Evolutionary conservation across 2,888 invertebrate genomes (phyloP).

Genomic region (Nymphalis polychloros): DNA sequence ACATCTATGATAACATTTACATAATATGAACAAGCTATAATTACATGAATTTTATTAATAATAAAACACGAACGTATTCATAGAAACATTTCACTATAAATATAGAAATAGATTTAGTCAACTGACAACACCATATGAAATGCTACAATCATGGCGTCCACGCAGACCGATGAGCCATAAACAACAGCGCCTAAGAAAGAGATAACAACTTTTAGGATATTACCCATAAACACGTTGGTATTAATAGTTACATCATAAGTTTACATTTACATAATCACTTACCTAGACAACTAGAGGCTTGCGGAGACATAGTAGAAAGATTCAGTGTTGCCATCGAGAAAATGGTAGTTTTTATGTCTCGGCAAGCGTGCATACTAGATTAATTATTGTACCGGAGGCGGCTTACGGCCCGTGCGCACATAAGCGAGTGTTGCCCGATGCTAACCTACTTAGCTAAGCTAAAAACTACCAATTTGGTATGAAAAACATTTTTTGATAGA

Average conservation of each 20-base stretch:
- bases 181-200: constrained; percentile 82
- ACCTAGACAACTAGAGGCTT: constrained; percentile 57
- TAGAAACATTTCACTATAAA: constrained; percentile 16
- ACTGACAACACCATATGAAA: constrained; percentile 31
- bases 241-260: constrained; percentile 60
- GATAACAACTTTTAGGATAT: constrained; percentile 78
- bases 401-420: constrained; percentile 55
- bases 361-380: constrained; percentile 57
- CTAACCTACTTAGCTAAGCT: constrained; percentile 53
- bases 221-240: constrained; percentile 73
- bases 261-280: constrained; percentile 58
- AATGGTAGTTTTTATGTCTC: constrained; percentile 49
- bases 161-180: constrained; percentile 63
- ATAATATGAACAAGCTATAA: constrained; percentile 5
- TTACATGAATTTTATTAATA: not conserved
- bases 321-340: constrained; percentile 31
- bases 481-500: constrained; percentile 44
- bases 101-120: constrained; percentile 14
- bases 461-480: constrained; percentile 59
- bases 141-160: constrained; percentile 43
- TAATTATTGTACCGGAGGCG: constrained; percentile 69
- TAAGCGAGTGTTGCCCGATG: constrained; percentile 50
- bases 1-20: constrained; percentile 20
- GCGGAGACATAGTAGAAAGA: constrained; percentile 53
- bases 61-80: constrained; percentile 4